A percentile compares a stretch with the other conserved stretches of the same genome.
Conservation (phyloP, 2,888 invertebrate species). For the Reticulitermes lucifugus region DNA sequence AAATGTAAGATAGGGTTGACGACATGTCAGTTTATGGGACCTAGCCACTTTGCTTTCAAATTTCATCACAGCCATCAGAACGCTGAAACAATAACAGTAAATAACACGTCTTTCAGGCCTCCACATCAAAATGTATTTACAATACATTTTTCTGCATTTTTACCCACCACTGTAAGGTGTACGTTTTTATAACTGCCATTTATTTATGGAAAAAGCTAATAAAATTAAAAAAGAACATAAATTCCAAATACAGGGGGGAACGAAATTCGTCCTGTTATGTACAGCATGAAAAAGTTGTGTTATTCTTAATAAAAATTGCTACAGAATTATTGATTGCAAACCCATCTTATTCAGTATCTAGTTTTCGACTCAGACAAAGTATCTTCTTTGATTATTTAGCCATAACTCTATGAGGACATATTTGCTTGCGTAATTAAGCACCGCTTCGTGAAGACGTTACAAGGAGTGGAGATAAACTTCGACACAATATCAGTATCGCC, state of each 20-base stretch:
- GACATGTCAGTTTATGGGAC: not conserved
- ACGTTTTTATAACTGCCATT: conserved; percentile 28
- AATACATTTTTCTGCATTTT: not conserved
- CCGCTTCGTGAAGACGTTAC: too few relatives aligned
- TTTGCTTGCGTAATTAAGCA: too few relatives aligned
- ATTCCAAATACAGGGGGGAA: not conserved
- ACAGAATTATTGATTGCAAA: too few relatives aligned
- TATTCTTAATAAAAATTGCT: too few relatives aligned
- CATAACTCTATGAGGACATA: too few relatives aligned
- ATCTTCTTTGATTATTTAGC: too few relatives aligned
- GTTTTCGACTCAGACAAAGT: too few relatives aligned
- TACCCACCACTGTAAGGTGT: not conserved
- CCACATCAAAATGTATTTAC: conserved; percentile 19
- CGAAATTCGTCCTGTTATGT: not conserved
- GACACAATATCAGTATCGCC: too few relatives aligned
- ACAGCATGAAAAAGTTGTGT: too few relatives aligned
- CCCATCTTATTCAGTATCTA: too few relatives aligned
- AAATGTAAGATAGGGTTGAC: not conserved
- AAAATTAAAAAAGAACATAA: conserved; percentile 23
- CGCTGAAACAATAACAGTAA: conserved; percentile 22
- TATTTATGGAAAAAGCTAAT: not conserved
- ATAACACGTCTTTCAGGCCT: conserved; percentile 14
- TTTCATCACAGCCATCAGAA: conserved; percentile 2
- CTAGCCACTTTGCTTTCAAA: not conserved
- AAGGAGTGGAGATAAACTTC: too few relatives aligned